phyloP scores from a whole-genome alignment of 2,888 invertebrate genomes.

The Acanthococcus lagerstroemiae region DNA sequence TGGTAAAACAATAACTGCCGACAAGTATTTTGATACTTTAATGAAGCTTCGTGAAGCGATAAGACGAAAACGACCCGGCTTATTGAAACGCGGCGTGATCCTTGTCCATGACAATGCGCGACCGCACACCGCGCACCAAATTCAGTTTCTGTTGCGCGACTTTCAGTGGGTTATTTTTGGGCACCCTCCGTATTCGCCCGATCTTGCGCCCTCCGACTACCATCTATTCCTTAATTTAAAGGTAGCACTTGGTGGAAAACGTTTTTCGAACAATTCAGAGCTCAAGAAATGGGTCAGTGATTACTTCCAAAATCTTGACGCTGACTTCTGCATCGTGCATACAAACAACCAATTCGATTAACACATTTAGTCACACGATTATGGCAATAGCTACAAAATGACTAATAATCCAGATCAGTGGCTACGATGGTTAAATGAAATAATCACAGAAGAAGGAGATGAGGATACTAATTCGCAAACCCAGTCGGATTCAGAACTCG shows the following conservation, averaged over 20 bases:
- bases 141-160: background rate
- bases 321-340: no score
- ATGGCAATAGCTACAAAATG: no score
- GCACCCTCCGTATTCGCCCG: background rate
- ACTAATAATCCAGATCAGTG: no score
- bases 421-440: no score
- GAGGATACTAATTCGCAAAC: no score
- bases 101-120: background rate
- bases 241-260: background rate
- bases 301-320: no score
- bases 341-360: no score
- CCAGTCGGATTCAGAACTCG: no score
- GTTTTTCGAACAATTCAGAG: background rate
- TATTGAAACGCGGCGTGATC: background rate
- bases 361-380: no score
- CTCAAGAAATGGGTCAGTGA: background rate
- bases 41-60: background rate
- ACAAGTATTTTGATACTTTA: background rate
- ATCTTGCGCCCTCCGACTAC: background rate
- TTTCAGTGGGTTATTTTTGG: background rate
- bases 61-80: background rate
- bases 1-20: background rate
- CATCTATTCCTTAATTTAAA: background rate
- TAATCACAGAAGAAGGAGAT: no score
- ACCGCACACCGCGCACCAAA: background rate